Evolutionary conservation across 1,140 invertebrate species (phyloP), one percentile per base, ranked within the genome.

Genomic region (Lordiphosa collinella): DNA sequence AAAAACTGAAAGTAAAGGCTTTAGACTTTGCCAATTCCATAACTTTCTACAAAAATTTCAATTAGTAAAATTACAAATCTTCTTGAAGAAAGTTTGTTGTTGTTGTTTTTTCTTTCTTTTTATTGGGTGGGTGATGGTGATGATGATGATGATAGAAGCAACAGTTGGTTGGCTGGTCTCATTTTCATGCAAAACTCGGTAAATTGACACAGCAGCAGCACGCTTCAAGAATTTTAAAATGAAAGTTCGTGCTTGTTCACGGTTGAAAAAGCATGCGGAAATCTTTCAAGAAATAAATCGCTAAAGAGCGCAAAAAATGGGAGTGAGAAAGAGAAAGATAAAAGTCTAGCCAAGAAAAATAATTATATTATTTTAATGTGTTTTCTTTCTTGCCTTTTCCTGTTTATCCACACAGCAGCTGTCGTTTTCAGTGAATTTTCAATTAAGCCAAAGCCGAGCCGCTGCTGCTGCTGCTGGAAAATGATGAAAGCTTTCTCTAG

Each of bases 261-360:
- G 73, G 73, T 85, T 84, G 78, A 78, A 82, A 72, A 85, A 84
- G 64, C 78, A 84, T 84, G 79, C 78, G 78, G 78, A 84, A 84
- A 84, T 82, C 67, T 82, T 29, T 31, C 37, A 36, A 54, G 54
- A 68, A 60, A 41, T 58, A 67, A 67, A 66, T 58, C 61, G 64
- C 54, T 65, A 51, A 61, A 65, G 41, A 53, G 31, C 18, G 11
- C 40, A 54, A 16, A 29, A 35, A 13, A 43, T 56, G 37, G 36
- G 31, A 41, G 6, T 8, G 36, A 22, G n/a, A 49, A n/a, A 37
- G 14, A 22, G 16, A 32, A 47, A 32, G 22, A 70, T 46, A 76
- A 59, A 72, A 67, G 65, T 61, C 65, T 75, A 55, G 56, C n/a
- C 48, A 46, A 64, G 37, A 58, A 53, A 56, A 48, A 79, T 79